Percentiles rank a stretch among this genome's conserved stretches.
Conservation (phyloP, 2,797 vertebrate species). For the Cossypha heuglini region DNA sequence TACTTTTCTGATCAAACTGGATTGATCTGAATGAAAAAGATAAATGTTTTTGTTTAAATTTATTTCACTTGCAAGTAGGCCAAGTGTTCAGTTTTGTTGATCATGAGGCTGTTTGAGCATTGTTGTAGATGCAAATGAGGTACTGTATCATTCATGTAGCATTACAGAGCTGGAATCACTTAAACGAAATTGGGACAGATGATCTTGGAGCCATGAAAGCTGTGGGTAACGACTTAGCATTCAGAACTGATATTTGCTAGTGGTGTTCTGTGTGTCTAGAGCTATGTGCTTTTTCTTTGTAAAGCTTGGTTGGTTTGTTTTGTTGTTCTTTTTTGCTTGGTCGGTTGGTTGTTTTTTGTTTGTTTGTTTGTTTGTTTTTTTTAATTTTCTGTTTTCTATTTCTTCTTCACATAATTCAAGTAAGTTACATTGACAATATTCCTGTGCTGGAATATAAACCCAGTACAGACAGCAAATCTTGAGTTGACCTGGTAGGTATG, state of each 20-base stretch:
- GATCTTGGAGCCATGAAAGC: not conserved
- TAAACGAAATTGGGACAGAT: not conserved
- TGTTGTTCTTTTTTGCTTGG: no score
- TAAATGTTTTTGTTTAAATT: not conserved
- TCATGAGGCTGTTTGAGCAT: not conserved
- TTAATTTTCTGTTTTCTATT: not conserved
- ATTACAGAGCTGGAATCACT: not conserved
- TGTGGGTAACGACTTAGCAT: not conserved
- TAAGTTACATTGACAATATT: not conserved
- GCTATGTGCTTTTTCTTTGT: not conserved
- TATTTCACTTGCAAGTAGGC: not conserved
- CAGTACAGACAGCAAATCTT: not conserved
- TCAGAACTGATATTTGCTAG: not conserved
- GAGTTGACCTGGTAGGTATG: not conserved
- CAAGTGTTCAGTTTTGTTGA: not conserved
- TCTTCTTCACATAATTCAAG: not conserved
- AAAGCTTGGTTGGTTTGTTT: not conserved
- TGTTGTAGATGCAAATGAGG: not conserved
- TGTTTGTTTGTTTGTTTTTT: no score
- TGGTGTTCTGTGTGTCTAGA: not conserved
- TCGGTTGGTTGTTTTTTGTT: not conserved
- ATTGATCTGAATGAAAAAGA: not conserved
- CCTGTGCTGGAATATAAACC: not conserved
- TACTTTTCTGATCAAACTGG: not conserved
- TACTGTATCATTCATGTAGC: accelerated